Evolutionary conservation across 1,140 invertebrate species (phyloP).

Genomic region (Ooceraea biroi): DNA sequence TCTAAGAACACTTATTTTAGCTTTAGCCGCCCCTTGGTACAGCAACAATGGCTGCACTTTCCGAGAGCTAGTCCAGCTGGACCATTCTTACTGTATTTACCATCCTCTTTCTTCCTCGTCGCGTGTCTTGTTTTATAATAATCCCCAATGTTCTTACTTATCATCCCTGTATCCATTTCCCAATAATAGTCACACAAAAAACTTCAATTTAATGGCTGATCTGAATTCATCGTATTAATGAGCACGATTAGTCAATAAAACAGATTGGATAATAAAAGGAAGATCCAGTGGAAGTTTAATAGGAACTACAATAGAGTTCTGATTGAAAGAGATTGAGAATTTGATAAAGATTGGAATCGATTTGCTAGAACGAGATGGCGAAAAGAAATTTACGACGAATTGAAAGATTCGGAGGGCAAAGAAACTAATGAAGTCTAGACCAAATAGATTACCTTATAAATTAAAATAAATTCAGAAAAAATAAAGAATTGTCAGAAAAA

Average conservation of each 20-base stretch:
- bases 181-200: background rate
- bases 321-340: background rate
- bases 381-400: background rate
- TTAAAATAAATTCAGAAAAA: background rate
- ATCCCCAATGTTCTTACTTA: background rate
- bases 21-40: background rate
- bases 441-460: background rate
- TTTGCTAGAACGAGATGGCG: background rate
- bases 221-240: slow-evolving; percentile 16
- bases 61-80: background rate
- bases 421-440: background rate
- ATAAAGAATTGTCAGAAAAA: background rate
- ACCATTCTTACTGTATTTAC: background rate
- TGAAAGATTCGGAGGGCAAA: background rate
- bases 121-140: background rate
- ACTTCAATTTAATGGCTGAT: background rate
- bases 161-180: background rate
- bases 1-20: slow-evolving; percentile 19
- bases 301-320: background rate
- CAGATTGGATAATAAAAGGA: background rate
- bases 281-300: background rate
- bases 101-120: background rate
- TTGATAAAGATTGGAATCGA: background rate
- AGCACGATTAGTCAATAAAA: background rate
- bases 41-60: slow-evolving; percentile 7